Evolutionary conservation across 1,140 invertebrate species (phyloP).

Genomic region (Trinorchestia longiramus): DNA sequence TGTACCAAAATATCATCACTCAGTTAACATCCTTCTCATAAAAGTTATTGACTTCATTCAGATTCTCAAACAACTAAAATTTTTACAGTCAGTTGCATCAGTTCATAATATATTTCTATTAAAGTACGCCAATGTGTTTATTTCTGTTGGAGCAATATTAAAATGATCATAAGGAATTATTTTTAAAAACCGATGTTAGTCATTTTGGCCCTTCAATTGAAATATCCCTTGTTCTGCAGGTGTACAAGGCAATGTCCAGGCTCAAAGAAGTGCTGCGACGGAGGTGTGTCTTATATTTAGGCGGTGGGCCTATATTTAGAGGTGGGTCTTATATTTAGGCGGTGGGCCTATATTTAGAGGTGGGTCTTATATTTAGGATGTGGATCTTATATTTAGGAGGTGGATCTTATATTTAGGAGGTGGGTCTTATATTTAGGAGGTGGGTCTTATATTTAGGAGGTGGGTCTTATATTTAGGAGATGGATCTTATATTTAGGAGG

Average conservation of each 20-base stretch:
- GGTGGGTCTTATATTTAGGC: not conserved
- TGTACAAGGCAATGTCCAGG: not conserved
- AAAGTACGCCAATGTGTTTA: not conserved
- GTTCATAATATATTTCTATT: not conserved
- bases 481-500: too few species aligned
- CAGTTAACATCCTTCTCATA: too few species aligned
- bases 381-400: too few species aligned
- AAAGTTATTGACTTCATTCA: not conserved
- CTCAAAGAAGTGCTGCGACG: conserved; percentile 21
- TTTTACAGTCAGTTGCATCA: not conserved
- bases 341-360: too few species aligned
- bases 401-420: too few species aligned
- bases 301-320: not conserved
- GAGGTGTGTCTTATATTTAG: not conserved
- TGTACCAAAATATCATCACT: too few species aligned
- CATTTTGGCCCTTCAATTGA: not conserved
- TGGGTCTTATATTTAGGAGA: too few species aligned
- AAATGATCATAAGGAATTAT: too few species aligned
- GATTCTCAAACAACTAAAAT: not conserved
- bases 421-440: too few species aligned
- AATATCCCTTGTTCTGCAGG: not conserved
- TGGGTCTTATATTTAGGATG: too few species aligned
- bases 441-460: too few species aligned
- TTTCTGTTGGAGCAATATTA: too few species aligned
- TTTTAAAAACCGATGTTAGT: not conserved